phyloP scores from a whole-genome alignment of 35 echinoderm and acorn worm genomes.

The Lytechinus pictus region DNA sequence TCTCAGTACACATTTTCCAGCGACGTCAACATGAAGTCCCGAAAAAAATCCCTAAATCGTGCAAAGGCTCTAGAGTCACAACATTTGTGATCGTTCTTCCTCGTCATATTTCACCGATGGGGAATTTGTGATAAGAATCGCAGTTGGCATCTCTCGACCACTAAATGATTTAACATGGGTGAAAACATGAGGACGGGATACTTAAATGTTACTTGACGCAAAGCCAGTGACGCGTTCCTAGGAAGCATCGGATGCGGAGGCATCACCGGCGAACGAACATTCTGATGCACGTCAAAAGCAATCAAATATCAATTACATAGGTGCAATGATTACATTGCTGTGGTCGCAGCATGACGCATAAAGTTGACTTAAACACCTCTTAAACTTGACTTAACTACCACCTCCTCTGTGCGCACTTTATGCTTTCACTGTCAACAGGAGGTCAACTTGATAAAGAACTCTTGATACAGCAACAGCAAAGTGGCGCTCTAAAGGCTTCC shows the following conservation, averaged over 20 bases:
- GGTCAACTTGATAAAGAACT: background rate
- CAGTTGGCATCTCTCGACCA: background rate
- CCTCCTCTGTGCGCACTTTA: no score
- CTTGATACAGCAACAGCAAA: background rate
- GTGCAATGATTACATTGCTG: background rate
- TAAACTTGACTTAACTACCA: no score
- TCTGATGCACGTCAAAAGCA: background rate
- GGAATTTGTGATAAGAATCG: background rate
- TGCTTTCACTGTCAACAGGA: no score
- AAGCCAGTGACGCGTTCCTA: background rate
- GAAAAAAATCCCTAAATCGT: background rate
- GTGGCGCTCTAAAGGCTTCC: no score
- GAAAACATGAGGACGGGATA: background rate
- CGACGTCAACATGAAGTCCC: background rate
- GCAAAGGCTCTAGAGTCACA: background rate
- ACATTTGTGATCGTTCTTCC: background rate
- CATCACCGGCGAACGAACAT: background rate
- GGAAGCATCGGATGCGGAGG: background rate
- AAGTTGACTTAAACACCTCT: no score
- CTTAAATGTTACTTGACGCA: background rate
- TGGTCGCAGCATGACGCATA: background rate
- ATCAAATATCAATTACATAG: background rate
- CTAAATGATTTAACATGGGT: background rate
- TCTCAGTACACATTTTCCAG: background rate
- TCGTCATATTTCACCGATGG: background rate